A percentile compares a stretch with the other conserved stretches of the same genome.
Conservation (phyloP, 2,888 invertebrate genomes). For the Hemithea aestivaria region DNA sequence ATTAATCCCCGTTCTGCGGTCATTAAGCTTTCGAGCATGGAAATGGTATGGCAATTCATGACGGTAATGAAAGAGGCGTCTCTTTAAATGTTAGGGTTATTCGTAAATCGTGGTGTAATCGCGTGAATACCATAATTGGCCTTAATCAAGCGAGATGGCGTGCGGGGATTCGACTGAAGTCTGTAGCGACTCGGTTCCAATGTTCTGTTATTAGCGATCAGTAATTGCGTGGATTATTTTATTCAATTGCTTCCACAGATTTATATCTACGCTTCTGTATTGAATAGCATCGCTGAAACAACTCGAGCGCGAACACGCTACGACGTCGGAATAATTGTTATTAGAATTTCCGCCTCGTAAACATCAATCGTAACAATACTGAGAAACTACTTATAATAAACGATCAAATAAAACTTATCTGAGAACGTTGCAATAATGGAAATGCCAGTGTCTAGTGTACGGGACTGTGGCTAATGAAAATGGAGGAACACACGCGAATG, state of each 20-base stretch:
- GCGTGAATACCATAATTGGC: slow-evolving; percentile 67
- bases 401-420: slow-evolving; percentile 15
- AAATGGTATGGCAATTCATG: slow-evolving; percentile 55
- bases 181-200: slow-evolving; percentile 21
- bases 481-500: slow-evolving; percentile 33
- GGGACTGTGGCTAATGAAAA: slow-evolving; percentile 37
- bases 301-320: slow-evolving; percentile 8
- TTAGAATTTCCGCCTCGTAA: slow-evolving; percentile 9
- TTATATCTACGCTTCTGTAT: slow-evolving; percentile 31
- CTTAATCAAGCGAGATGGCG: slow-evolving; percentile 67
- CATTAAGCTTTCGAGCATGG: slow-evolving; percentile 55
- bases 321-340: not conserved
- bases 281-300: slow-evolving; percentile 10
- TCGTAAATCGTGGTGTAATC: slow-evolving; percentile 63
- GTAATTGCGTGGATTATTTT: slow-evolving; percentile 43
- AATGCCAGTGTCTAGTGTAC: slow-evolving; percentile 9
- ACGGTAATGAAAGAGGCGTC: slow-evolving; percentile 59
- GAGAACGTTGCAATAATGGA: slow-evolving; percentile 10
- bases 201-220: slow-evolving; percentile 40
- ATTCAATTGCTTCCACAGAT: slow-evolving; percentile 34
- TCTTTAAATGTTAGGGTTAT: slow-evolving; percentile 60
- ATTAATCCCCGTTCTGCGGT: slow-evolving; percentile 40
- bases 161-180: slow-evolving; percentile 39
- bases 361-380: slow-evolving; percentile 10
- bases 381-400: slow-evolving; percentile 8